Conservation (phyloP, 2,888 invertebrate species). For the Balanococcus diminutus region DNA sequence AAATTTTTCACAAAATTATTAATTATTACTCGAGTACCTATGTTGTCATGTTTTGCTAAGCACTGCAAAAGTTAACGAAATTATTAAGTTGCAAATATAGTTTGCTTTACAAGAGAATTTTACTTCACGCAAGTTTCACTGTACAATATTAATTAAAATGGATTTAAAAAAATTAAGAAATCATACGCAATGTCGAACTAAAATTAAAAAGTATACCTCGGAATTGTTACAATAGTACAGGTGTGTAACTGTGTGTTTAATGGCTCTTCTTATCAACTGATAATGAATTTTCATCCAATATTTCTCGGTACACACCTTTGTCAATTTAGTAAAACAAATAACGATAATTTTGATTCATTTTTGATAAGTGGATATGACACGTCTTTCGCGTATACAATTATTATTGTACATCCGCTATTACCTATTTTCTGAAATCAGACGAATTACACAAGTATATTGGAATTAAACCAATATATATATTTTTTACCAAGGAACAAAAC, state of each 20-base stretch:
- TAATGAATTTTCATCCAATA: slow-evolving; percentile 41
- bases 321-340: slow-evolving; percentile 19
- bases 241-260: slow-evolving; percentile 23
- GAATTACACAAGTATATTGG: no score
- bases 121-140: background rate
- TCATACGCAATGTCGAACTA: background rate
- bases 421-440: no score
- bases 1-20: background rate
- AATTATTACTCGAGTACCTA: background rate
- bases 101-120: background rate
- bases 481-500: no score
- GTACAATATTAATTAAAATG: background rate
- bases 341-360: slow-evolving; percentile 22
- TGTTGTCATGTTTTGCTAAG: background rate
- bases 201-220: background rate
- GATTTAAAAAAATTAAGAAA: background rate
- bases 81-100: no score
- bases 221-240: background rate
- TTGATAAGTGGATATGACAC: background rate
- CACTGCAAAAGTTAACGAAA: background rate
- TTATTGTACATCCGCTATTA: background rate
- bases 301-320: slow-evolving; percentile 21
- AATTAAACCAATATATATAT: no score
- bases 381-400: background rate
- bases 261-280: slow-evolving; percentile 33